A percentile compares a stretch with the other conserved stretches of the same genome.
phyloP scores from a whole-genome alignment of 2,113 vertebrate species.

The Gymnarchus niloticus region DNA sequence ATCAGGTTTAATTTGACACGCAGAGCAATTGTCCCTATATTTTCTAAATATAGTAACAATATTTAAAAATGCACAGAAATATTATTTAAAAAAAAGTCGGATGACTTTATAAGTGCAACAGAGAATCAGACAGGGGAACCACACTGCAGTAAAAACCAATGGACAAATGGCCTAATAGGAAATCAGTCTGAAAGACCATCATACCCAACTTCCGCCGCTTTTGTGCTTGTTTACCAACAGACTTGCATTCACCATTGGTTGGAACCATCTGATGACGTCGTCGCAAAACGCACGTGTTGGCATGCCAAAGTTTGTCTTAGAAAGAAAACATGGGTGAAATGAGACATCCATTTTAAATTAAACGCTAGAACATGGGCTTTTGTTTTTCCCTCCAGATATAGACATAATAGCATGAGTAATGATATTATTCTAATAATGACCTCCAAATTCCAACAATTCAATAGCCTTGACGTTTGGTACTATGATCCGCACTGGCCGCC shows the following conservation, averaged over 20 bases:
- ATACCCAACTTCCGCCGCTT: constrained; percentile 22
- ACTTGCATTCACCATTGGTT: constrained; percentile 37
- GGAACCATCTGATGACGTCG: constrained; percentile 38
- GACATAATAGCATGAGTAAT: neutral
- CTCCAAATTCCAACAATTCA: constrained; percentile 30
- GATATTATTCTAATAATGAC: constrained; percentile 4
- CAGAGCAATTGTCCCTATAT: no score
- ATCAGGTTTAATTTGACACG: no score
- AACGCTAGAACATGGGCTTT: neutral
- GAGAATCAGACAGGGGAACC: neutral
- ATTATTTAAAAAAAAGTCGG: neutral
- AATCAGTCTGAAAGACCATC: neutral
- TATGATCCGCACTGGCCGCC: constrained; percentile 39
- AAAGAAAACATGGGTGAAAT: neutral
- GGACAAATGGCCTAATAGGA: neutral
- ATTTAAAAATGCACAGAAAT: neutral
- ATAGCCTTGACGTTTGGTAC: constrained; percentile 44
- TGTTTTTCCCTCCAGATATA: neutral
- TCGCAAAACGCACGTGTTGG: constrained; percentile 47
- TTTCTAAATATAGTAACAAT: no score
- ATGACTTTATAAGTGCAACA: neutral
- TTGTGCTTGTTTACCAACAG: constrained; percentile 65
- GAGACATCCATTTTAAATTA: neutral
- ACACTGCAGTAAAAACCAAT: neutral
- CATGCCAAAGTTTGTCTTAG: neutral